phyloP scores from a whole-genome alignment of 1,140 invertebrate species.

The Drosophila arizonae region DNA sequence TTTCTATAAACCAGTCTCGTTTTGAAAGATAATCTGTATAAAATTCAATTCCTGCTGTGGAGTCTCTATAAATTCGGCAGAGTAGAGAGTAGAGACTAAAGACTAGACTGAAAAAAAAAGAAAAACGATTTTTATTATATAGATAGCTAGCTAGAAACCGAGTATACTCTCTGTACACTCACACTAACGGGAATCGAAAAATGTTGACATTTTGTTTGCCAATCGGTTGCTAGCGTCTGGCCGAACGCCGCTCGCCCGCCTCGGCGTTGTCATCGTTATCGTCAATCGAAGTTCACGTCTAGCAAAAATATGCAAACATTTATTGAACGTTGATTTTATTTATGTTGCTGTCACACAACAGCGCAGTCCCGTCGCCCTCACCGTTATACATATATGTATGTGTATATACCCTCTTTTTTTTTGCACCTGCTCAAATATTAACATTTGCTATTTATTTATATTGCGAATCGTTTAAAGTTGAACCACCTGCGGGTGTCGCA shows the following conservation, averaged over 20 bases:
- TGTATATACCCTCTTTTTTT: not conserved
- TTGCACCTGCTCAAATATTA: constrained; percentile 60
- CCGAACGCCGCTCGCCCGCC: not conserved
- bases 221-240: constrained; percentile 47
- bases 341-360: constrained; percentile 57
- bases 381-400: not conserved
- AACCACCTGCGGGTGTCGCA: constrained; percentile 60
- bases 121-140: too few species aligned
- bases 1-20: too few species aligned
- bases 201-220: constrained; percentile 44
- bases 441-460: constrained; percentile 77
- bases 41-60: too few species aligned
- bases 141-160: too few species aligned
- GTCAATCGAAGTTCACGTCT: constrained; percentile 54
- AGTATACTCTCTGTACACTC: too few species aligned
- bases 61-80: too few species aligned
- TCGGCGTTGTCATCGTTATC: constrained; percentile 39
- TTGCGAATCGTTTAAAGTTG: constrained; percentile 76
- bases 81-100: too few species aligned
- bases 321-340: constrained; percentile 81
- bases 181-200: not conserved
- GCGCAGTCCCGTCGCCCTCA: not conserved
- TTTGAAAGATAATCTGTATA: too few species aligned
- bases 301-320: constrained; percentile 78
- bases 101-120: too few species aligned